Evolutionary conservation across 2,113 vertebrate genomes (phyloP), one percentile per base, ranked within the genome.

Genomic region (Labeo catla): DNA sequence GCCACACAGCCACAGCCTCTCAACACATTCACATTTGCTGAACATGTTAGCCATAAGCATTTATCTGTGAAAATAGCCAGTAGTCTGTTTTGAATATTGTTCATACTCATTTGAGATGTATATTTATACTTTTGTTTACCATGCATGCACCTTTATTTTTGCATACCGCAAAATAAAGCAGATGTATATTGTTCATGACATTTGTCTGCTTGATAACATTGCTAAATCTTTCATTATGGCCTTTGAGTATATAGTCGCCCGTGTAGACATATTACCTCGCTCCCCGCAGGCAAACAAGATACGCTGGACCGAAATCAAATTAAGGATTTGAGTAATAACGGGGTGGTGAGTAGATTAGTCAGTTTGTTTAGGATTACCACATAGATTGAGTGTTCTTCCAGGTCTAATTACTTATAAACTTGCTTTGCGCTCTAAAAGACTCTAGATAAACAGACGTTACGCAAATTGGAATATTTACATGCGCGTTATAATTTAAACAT

Each of bases 61-160:
- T 47, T 1, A 19, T 63, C 61, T 85, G 79, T 47, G 74, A 77
- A 28, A 77, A 54, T 19, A 77, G 49, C 23, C 59, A 47, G 43
- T 65, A 47, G 59, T 80, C 47, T 81, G 47, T 76, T 84, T 86
- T 59, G 15, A 80, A 63, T 70, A 73, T 28, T 84, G n/a, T 76
- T 81, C 10, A 49, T 28, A 65, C 13, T 49, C 59, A 15, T 81
- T 80, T 70, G 1, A 54, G 54, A 81, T 28, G 8, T 10, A 74
- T 84, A 88, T 86, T 88, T 86, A 81, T 89, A 78, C 54, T 43
- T n/a, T 36, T 85, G 78, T 84, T 87, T 81, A 52, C 54, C 66
- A 13, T 88, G 87, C 84, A 89, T 88, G 84, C 68, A 43, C 47
- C 50, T 89, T 52, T 72, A 86, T 86, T 82, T 88, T 77, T 88